These are phyloP conservation scores for Euschistus heros DNA, from an alignment of 1,140 invertebrate species.

Conservation along the genomic window DNA sequence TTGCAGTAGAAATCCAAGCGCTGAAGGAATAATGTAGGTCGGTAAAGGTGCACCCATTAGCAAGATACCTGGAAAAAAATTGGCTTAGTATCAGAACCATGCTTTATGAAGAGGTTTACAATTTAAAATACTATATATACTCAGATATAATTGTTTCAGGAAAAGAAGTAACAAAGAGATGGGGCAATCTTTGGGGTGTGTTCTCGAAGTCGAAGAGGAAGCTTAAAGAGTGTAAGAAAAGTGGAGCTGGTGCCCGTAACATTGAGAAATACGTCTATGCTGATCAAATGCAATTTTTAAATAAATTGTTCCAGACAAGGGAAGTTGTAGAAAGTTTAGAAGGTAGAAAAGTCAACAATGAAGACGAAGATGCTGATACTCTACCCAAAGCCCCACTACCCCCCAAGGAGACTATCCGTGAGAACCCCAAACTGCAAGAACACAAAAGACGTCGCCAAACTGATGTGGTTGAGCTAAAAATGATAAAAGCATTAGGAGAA, in stretches of 20 bases:
- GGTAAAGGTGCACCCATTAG: slow-evolving; percentile 29
- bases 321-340: slow-evolving; percentile 18
- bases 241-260: slow-evolving; percentile 25
- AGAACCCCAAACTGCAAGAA: slow-evolving; percentile 11
- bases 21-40: slow-evolving; percentile 26
- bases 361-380: slow-evolving; percentile 3
- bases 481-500: slow-evolving; percentile 21
- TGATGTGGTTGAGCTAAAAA: slow-evolving; percentile 19
- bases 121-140: no score
- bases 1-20: slow-evolving; percentile 24
- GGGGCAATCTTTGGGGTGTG: slow-evolving; percentile 27
- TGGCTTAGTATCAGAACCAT: no score
- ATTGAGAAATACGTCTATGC: slow-evolving; percentile 26
- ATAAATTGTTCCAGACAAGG: slow-evolving; percentile 15
- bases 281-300: slow-evolving; percentile 32
- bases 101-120: no score
- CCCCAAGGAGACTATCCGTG: neutral
- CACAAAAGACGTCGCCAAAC: slow-evolving; percentile 14
- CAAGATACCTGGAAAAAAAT: slow-evolving; percentile 29
- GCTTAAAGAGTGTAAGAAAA: slow-evolving; percentile 25
- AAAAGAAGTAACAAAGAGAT: slow-evolving; percentile 27
- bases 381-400: slow-evolving; percentile 7
- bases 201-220: slow-evolving; percentile 24
- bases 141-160: no score
- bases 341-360: slow-evolving; percentile 4